phyloP scores from a whole-genome alignment of 2,113 vertebrate genomes.

The Dolichotis patagonum region DNA sequence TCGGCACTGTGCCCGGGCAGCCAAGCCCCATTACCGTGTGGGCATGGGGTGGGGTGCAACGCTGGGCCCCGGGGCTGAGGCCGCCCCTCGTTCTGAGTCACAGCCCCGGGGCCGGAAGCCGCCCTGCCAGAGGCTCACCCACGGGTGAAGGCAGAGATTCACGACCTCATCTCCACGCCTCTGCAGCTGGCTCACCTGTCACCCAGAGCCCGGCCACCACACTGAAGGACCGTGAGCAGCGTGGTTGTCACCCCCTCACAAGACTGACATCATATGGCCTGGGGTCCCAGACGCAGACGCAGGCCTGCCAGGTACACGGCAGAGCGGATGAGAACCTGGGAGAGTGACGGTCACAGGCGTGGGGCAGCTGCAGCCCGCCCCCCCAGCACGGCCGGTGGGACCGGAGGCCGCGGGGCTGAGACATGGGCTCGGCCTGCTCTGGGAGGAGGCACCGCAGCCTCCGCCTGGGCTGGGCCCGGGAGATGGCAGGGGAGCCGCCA shows the following conservation, averaged over 20 bases:
- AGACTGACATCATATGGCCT: slow-evolving; percentile 11
- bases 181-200: neutral
- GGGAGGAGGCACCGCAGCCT: too few species aligned
- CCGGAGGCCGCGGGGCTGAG: too few species aligned
- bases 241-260: neutral
- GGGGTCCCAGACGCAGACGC: accelerated
- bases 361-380: neutral
- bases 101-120: accelerated
- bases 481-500: neutral
- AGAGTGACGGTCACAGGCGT: neutral
- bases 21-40: accelerated
- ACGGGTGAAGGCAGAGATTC: neutral
- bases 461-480: too few species aligned
- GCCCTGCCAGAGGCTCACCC: neutral
- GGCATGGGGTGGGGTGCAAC: neutral
- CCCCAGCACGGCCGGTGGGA: neutral
- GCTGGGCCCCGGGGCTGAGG: neutral
- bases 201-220: neutral
- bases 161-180: neutral
- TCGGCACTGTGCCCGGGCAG: neutral
- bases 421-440: too few species aligned
- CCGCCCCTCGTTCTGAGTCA: neutral
- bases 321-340: neutral
- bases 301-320: neutral
- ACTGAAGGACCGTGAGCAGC: neutral